Base-by-base conservation (phyloP, 2,113 vertebrate genomes). In the Cavia aperea region DNA sequence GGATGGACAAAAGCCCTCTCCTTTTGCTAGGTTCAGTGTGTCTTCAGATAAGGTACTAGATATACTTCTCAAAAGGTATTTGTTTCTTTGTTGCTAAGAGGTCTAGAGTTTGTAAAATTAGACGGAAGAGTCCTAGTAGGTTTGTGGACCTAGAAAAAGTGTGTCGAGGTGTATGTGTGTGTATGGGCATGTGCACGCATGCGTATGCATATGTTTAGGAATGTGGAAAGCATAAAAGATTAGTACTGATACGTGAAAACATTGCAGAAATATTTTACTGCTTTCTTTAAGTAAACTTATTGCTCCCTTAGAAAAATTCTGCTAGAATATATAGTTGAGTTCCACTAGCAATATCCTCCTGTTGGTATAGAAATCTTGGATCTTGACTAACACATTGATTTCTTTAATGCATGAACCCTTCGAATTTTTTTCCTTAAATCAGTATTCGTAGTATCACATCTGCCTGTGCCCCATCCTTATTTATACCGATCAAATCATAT, bases 261-360 rank as follows among this genome's bases (percentile, higher is more conserved):
- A 19, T 31, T 73, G 23, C 19, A 92, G 66, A 91, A 85, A 73
- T 81, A 70, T 8, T 39, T 86, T 60, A 33, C 31, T 66, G 7
- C 7, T 66, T 24, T 75, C 5, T 13, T 81, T 62, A 88, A 79
- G 11, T 73, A 36, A 93, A 51, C 7, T 77, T 93, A 65, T 0
- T 79, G 21, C 88, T 88, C 36, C 12, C 58, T 77, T 86, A 60
- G 75, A 83, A 94, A 86, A 88, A 24, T 29, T 86, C 24, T 90
- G 62, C 13, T 70, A 62, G 84, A 91, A 89, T 23, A 31, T 29
- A 26, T 58, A 33, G 11, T 70, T 68, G 73, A 56, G 26, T 54
- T 73, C 63, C 31, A 39, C 24, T 72, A 46, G 12, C 19, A 88
- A 75, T 46, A 26, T 77, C 13, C 12, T 60, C 33, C 70, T 79